Conservation (phyloP, 53 echinoderm and acorn worm genomes). For the Mesocentrotus franciscanus region DNA sequence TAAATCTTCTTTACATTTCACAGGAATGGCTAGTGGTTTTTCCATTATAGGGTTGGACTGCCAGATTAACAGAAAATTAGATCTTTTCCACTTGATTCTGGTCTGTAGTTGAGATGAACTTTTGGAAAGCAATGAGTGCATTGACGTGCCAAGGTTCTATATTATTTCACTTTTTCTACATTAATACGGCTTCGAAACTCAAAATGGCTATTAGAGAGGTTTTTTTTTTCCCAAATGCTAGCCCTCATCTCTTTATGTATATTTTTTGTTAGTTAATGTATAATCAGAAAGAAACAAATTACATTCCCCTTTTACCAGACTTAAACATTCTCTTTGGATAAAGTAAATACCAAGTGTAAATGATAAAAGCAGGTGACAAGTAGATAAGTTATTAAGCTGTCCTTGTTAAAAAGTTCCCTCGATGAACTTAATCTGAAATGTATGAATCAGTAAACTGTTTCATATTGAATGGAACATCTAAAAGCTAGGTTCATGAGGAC, state of each 20-base stretch:
- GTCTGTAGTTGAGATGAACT: constrained; percentile 48
- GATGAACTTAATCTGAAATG: too few relatives aligned
- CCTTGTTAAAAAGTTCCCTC: background rate
- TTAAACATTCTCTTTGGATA: too few relatives aligned
- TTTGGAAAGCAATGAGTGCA: constrained; percentile 28
- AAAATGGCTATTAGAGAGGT: background rate
- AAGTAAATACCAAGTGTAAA: background rate
- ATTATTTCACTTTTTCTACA: background rate
- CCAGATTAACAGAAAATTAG: constrained; percentile 43
- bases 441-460: background rate
- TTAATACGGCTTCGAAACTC: background rate
- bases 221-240: background rate
- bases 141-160: constrained; percentile 21
- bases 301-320: too few relatives aligned
- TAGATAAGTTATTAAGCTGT: background rate
- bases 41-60: constrained; percentile 19
- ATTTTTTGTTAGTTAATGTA: too few relatives aligned
- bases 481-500: background rate
- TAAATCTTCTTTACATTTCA: constrained; percentile 30
- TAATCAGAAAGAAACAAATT: too few relatives aligned
- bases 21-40: constrained; percentile 53
- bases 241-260: too few relatives aligned
- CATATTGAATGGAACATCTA: background rate
- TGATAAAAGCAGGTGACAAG: background rate
- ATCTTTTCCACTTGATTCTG: constrained; percentile 48